Conservation (phyloP, 2,113 vertebrate genomes). For the Hypanus sabinus region DNA sequence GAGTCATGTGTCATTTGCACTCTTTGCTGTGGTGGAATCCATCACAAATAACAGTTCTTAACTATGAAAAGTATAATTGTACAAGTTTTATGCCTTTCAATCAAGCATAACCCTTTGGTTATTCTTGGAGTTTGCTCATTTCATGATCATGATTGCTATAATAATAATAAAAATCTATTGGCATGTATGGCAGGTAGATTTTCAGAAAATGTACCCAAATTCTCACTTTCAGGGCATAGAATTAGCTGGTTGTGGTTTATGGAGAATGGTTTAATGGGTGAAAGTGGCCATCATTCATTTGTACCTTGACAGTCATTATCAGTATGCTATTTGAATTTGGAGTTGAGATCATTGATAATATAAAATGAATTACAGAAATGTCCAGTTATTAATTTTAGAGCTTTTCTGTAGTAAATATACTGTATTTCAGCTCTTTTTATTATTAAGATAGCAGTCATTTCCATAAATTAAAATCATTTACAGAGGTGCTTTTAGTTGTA, state of each 20-base stretch:
- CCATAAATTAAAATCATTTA: conserved; percentile 4
- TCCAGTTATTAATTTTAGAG: not conserved
- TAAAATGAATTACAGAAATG: not conserved
- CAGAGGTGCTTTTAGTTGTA: not conserved
- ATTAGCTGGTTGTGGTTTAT: not conserved
- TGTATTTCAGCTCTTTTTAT: not conserved
- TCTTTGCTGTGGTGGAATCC: not conserved
- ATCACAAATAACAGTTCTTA: not conserved
- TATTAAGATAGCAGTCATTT: not conserved
- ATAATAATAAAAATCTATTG: not conserved
- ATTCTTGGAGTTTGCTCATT: conserved; percentile 14
- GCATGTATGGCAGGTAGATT: not conserved
- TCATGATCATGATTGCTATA: conserved; percentile 4
- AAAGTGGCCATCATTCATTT: not conserved
- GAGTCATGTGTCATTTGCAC: not conserved
- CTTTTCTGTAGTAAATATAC: not conserved
- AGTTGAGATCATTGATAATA: not conserved
- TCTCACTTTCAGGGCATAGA: not conserved
- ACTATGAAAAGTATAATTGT: not conserved
- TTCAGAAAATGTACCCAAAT: not conserved
- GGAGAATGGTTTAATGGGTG: not conserved
- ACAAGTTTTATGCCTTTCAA: not conserved
- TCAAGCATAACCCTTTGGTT: not conserved
- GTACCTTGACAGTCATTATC: not conserved
- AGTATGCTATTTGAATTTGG: not conserved